Evolutionary conservation across 2,797 vertebrate genomes (phyloP), one percentile per base, ranked within the genome.

Genomic region (Microctenopoma lineatum): DNA sequence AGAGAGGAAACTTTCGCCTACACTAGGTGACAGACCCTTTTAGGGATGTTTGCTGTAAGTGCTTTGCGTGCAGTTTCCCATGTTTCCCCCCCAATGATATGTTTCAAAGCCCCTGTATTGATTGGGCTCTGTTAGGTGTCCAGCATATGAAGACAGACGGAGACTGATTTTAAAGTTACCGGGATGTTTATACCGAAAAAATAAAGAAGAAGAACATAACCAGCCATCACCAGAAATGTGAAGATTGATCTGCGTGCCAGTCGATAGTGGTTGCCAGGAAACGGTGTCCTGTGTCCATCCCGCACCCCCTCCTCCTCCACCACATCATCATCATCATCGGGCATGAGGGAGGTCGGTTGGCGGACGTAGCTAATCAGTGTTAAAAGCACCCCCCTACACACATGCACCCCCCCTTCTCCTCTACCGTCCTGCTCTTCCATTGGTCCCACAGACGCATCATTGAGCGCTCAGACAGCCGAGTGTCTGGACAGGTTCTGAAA

Each of bases 341-440:
- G 51, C 57, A 60, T 58, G 64, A 55, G 25, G 27, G 54, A 53
- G 25, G 21, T 32, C 12, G 9, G 65, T 70, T 78, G 71, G 77
- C 41, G 54, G 81, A 62, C 51, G 9, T 34, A 89, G 89, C 86
- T 94, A 94, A 95, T 94, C 92, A 93, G 89, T 62, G 81, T 86
- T 95, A 94, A 94, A 93, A 94, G 94, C 88, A 59, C 51, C 61
- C 44, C 60, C 44, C 56, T 44, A 53, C 55, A 32, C 29, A 32
- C 29, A 6, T 73, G 26, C 50, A 32, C 29, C 50, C 66, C 58
- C 44, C 69, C 48, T 29, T 62, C 67, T 69, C 61, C 42, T 70
- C 65, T 51, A 36, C 32, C 61, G 36, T 77, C 70, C 77, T 72
- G 51, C 50, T 50, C 76, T 36, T 77, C 75, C 64, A 70, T 75